Evolutionary conservation across 2,113 vertebrate species (phyloP).

Genomic region (Cyanoliseus patagonus): DNA sequence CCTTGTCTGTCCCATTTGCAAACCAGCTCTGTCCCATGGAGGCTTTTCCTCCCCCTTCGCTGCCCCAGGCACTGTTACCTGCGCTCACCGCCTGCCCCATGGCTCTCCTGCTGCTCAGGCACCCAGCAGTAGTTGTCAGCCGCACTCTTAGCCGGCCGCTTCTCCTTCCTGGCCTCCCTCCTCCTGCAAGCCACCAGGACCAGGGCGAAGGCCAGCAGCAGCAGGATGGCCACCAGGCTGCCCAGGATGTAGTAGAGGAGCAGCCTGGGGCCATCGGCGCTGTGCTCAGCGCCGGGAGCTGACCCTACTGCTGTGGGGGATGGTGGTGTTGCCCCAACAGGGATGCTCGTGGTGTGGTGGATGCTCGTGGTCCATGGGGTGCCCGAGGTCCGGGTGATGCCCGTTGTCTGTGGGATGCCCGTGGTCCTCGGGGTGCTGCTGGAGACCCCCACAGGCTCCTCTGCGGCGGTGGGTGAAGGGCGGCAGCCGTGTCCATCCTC

Average conservation of each 20-base stretch:
- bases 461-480: rapidly evolving
- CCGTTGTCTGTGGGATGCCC: neutral
- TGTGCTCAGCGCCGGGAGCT: neutral
- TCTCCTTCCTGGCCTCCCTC: constrained; percentile 41
- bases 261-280: constrained; percentile 48
- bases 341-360: neutral
- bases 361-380: neutral
- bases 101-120: constrained; percentile 59
- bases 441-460: neutral
- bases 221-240: constrained; percentile 66
- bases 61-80: constrained; percentile 41
- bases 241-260: constrained; percentile 77
- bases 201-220: constrained; percentile 71
- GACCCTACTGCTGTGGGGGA: neutral
- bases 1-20: neutral
- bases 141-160: constrained; percentile 43
- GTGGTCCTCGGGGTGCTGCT: neutral
- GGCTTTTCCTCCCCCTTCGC: neutral
- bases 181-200: constrained; percentile 67
- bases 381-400: neutral
- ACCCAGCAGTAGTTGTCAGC: constrained; percentile 78
- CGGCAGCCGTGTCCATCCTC: constrained; percentile 33
- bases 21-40: no score
- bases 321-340: rapidly evolving
- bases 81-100: constrained; percentile 42